phyloP scores from a whole-genome alignment of 2,888 invertebrate genomes.

The Nomada goodeniana region DNA sequence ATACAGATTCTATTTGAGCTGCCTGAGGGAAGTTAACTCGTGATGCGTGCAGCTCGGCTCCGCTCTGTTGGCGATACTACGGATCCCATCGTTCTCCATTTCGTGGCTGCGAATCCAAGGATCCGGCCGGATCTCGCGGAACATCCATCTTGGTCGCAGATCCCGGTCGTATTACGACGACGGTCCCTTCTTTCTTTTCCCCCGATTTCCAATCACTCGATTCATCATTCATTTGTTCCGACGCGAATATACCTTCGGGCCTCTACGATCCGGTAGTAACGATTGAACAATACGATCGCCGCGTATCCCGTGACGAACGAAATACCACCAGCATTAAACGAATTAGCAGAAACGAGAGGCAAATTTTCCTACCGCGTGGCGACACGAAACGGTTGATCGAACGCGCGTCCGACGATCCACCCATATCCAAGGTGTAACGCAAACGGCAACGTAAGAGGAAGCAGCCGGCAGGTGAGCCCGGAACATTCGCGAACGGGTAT shows the following conservation, averaged over 20 bases:
- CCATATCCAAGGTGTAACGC: background rate
- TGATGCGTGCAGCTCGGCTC: slow-evolving; percentile 77
- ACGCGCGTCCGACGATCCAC: too few relatives aligned
- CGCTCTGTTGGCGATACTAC: slow-evolving; percentile 71
- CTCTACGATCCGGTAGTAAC: too few relatives aligned
- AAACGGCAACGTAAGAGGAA: background rate
- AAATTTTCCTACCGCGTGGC: too few relatives aligned
- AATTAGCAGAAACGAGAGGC: too few relatives aligned
- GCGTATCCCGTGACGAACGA: too few relatives aligned
- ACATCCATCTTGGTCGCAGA: background rate
- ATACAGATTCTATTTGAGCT: slow-evolving; percentile 83
- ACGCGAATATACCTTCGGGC: too few relatives aligned
- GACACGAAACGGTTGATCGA: too few relatives aligned
- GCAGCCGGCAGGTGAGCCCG: slow-evolving; percentile 15
- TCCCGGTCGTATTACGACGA: background rate
- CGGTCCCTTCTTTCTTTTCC: too few relatives aligned
- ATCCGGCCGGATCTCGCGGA: slow-evolving; percentile 19
- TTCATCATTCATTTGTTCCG: too few relatives aligned
- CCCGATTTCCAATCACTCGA: background rate
- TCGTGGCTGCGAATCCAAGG: slow-evolving; percentile 64
- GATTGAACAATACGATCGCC: too few relatives aligned
- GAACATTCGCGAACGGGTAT: slow-evolving; percentile 21
- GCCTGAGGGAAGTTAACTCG: slow-evolving; percentile 84
- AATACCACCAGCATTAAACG: too few relatives aligned
- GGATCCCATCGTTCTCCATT: slow-evolving; percentile 70